Evolutionary conservation across 2,113 vertebrate genomes (phyloP), one percentile per base, ranked within the genome.

Genomic region (Monopterus albus): DNA sequence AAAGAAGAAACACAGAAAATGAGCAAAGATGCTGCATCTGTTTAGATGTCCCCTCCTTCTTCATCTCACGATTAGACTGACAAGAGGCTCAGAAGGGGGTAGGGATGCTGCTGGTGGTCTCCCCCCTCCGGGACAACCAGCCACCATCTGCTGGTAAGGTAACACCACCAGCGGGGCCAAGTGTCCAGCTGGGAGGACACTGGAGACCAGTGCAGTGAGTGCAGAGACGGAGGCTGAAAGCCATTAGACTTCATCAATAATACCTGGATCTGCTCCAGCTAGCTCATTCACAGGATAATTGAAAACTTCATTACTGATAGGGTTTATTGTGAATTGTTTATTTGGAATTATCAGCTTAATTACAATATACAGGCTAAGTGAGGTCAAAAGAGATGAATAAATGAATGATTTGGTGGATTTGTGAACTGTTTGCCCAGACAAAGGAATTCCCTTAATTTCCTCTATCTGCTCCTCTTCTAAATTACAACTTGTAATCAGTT

Each of bases 111-210:
- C 35, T 35, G 15, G 39, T 61, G 31, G 43, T 29, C 29, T 7
- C 29, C 23, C 5, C 47, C 65, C 43, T 57, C 7, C 21, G 60
- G 82, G 81, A 72, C 39, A 0, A 45, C 40, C 45, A 31, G 26
- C 65, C 29, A 84, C 91, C 92, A 93, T 93, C 92, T 93, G 92
- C 84, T 79, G 69, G 92, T 93, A 93, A 93, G 83, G 72, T 63
- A 87, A 93, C 82, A 92, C 90, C 87, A 47, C 21, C 13, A 15
- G 14, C 0, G 28, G 81, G 63, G n/a, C 53, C 33, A 15, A 43
- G 58, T 28, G 75, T 80, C 77, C 59, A 79, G 68, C 74, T 64
- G 64, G 82, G 64, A 35, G 60, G 60, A 63, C 38, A 66, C 62
- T 21, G 56, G 66, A 84, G 78, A 85, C 40, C 53, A 33, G 12